These are phyloP conservation scores for Aromia moschata DNA, from an alignment of 2,888 invertebrate genomes.

Conservation along the genomic window DNA sequence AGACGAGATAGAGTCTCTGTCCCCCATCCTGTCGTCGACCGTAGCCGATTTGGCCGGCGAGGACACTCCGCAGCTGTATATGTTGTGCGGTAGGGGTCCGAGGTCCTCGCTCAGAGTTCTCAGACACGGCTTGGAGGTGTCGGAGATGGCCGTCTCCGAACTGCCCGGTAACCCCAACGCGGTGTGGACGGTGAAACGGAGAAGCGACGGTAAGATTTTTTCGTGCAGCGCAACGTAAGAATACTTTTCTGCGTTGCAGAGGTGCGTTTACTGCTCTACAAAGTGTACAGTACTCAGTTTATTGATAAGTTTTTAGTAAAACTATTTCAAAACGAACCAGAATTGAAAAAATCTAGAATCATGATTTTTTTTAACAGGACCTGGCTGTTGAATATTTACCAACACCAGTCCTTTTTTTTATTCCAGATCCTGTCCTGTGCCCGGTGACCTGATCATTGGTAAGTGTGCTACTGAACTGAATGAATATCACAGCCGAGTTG, in stretches of 20 bases:
- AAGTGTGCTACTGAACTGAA: no score
- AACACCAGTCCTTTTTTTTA: conserved; percentile 87
- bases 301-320: no score
- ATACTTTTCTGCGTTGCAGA: no score
- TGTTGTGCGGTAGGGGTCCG: conserved; percentile 95
- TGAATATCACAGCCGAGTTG: no score
- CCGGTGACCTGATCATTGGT: conserved; percentile 31
- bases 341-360: conserved; percentile 13
- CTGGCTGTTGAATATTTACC: conserved; percentile 72
- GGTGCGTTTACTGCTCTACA: no score
- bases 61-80: conserved; percentile 98
- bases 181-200: conserved; percentile 98
- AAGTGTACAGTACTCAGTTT: no score
- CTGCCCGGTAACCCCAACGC: conserved; percentile 99
- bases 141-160: conserved; percentile 99
- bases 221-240: no score
- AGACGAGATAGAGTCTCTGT: conserved; percentile 95
- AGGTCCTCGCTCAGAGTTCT: conserved; percentile 92
- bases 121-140: conserved; percentile 96
- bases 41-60: conserved; percentile 95
- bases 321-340: neutral
- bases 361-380: conserved; percentile 61
- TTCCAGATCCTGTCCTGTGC: conserved; percentile 48
- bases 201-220: conserved; percentile 90
- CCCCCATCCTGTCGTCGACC: conserved; percentile 85